A percentile compares a stretch with the other conserved stretches of the same genome.
Conservation (phyloP, 2,113 vertebrate genomes). For the Bubo bubo region DNA sequence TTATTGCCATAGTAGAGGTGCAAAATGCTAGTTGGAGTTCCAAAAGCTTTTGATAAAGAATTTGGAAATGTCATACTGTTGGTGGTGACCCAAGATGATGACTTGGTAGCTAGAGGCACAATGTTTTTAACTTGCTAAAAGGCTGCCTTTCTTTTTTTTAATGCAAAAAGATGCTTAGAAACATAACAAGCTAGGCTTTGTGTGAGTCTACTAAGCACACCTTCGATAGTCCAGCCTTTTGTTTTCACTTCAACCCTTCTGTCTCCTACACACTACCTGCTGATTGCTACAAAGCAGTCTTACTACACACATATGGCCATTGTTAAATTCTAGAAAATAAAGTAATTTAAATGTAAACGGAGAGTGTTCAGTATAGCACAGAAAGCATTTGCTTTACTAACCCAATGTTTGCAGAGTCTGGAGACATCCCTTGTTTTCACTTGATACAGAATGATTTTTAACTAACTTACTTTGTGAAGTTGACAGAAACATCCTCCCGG, state of each 20-base stretch:
- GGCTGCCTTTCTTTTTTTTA: neutral
- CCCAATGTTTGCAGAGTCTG: neutral
- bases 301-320: neutral
- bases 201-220: neutral
- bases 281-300: neutral
- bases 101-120: neutral
- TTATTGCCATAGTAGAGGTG: neutral
- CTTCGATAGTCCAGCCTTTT: neutral
- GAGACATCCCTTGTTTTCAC: neutral
- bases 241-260: neutral
- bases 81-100: conserved; percentile 14
- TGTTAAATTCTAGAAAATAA: neutral
- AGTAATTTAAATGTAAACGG: neutral
- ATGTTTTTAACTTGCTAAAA: neutral
- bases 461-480: conserved; percentile 73
- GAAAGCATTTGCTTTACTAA: conserved; percentile 31
- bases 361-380: neutral
- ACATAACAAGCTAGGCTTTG: neutral
- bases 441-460: neutral
- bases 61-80: neutral
- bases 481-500: conserved; percentile 96
- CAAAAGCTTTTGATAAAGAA: neutral
- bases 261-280: neutral
- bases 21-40: neutral
- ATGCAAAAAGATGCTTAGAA: neutral